phyloP scores from a whole-genome alignment of 1,140 invertebrate genomes.

The Ceratina calcarata region DNA sequence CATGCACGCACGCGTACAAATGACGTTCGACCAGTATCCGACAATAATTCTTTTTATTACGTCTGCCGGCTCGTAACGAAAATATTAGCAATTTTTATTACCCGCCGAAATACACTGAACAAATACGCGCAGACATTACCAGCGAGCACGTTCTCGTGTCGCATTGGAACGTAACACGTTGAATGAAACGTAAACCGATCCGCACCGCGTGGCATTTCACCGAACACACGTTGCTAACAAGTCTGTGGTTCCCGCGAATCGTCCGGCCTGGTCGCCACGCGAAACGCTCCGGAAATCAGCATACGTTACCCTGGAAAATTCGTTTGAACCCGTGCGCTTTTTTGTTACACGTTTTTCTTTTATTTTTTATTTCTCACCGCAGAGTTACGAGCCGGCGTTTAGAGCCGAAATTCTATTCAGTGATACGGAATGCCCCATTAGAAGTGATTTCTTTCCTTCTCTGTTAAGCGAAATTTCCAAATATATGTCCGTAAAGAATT shows the following conservation, averaged over 20 bases:
- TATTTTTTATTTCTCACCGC: neutral
- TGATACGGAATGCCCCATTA: neutral
- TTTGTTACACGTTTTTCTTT: neutral
- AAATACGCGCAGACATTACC: neutral
- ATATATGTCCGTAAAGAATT: too few species aligned
- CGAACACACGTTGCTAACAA: conserved; percentile 8
- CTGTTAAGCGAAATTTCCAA: too few species aligned
- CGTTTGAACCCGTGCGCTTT: neutral
- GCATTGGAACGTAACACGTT: too few species aligned
- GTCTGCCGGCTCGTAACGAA: neutral
- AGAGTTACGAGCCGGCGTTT: neutral
- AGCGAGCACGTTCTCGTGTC: neutral
- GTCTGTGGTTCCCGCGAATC: neutral
- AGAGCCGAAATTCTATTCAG: conserved; percentile 9
- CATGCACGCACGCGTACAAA: neutral
- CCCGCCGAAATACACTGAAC: neutral
- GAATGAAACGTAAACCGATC: conserved; percentile 27
- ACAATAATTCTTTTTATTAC: conserved; percentile 31
- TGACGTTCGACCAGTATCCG: neutral
- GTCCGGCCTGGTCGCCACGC: neutral
- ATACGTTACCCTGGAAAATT: neutral
- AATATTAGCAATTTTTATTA: conserved; percentile 42
- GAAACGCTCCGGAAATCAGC: conserved; percentile 20
- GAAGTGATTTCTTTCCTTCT: neutral
- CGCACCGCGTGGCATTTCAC: neutral